phyloP scores from a whole-genome alignment of 1,140 invertebrate species.

The Papilio helenus region DNA sequence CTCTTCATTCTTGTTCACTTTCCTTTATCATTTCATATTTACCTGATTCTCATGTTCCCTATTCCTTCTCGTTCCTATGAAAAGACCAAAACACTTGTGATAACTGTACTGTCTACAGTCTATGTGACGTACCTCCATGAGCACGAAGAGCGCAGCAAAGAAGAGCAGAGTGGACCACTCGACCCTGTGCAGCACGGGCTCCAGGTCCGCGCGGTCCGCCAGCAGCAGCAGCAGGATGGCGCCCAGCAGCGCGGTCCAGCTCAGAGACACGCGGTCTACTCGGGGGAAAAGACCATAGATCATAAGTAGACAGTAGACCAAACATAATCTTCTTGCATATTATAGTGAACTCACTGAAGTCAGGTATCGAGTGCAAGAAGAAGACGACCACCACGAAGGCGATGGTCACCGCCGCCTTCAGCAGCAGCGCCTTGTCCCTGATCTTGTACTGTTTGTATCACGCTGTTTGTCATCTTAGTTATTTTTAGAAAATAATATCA shows the following conservation, averaged over 20 bases:
- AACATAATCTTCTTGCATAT: neutral
- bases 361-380: conserved; percentile 91
- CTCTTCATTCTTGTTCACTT: too few species aligned
- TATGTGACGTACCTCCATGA: conserved; percentile 89
- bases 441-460: conserved; percentile 88
- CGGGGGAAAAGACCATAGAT: too few species aligned
- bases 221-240: conserved; percentile 90
- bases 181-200: conserved; percentile 91
- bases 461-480: too few species aligned
- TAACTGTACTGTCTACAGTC: too few species aligned
- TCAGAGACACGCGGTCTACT: conserved; percentile 85
- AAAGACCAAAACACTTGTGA: too few species aligned
- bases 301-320: too few species aligned
- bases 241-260: conserved; percentile 93
- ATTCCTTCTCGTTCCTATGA: too few species aligned
- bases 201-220: conserved; percentile 90
- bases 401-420: conserved; percentile 88
- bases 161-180: conserved; percentile 97
- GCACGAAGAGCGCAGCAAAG: conserved; percentile 93
- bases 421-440: conserved; percentile 87
- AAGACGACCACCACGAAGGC: conserved; percentile 90
- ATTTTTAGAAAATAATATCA: too few species aligned
- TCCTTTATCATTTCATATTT: too few species aligned
- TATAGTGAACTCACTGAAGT: conserved; percentile 83
- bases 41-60: too few species aligned